These are phyloP conservation scores for Bactericera cockerelli DNA, from an alignment of 1,140 invertebrate species.

Conservation along the genomic window DNA sequence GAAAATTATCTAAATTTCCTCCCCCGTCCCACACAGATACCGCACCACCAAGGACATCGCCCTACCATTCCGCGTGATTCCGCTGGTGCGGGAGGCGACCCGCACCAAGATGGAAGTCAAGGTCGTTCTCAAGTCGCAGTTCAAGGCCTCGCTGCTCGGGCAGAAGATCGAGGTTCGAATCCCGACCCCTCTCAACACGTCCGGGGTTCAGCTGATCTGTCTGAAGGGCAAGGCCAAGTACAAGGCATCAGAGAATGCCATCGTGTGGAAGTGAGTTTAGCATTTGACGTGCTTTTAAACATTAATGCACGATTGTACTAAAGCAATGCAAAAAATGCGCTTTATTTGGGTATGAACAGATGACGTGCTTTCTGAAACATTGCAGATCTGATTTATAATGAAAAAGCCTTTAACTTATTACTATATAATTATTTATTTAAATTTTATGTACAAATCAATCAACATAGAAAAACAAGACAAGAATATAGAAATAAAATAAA, in stretches of 20 bases:
- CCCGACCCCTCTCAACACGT: slow-evolving; percentile 96
- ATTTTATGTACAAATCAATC: too few species aligned
- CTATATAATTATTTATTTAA: too few species aligned
- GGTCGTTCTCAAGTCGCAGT: slow-evolving; percentile 98
- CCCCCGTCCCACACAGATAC: slow-evolving; percentile 48
- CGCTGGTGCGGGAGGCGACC: slow-evolving; percentile 91
- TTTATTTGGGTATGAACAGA: too few species aligned
- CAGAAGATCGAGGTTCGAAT: slow-evolving; percentile 99
- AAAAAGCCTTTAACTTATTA: too few species aligned
- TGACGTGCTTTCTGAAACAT: too few species aligned
- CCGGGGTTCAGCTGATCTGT: slow-evolving; percentile 96
- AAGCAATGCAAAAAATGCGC: too few species aligned
- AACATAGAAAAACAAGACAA: too few species aligned
- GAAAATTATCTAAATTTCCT: too few species aligned
- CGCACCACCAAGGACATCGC: slow-evolving; percentile 99
- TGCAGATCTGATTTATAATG: too few species aligned
- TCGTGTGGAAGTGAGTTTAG: slow-evolving; percentile 90
- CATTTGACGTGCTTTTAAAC: too few species aligned
- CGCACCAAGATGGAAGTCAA: slow-evolving; percentile 99
- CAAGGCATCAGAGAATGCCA: slow-evolving; percentile 98
- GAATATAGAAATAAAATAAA: too few species aligned
- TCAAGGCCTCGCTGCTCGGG: slow-evolving; percentile 92
- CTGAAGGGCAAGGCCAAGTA: slow-evolving; percentile 99
- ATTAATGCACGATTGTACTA: too few species aligned
- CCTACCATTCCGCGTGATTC: slow-evolving; percentile 97